These are phyloP conservation scores for Cebidichthys violaceus DNA, from an alignment of 2,113 vertebrate genomes.

Conservation along the genomic window DNA sequence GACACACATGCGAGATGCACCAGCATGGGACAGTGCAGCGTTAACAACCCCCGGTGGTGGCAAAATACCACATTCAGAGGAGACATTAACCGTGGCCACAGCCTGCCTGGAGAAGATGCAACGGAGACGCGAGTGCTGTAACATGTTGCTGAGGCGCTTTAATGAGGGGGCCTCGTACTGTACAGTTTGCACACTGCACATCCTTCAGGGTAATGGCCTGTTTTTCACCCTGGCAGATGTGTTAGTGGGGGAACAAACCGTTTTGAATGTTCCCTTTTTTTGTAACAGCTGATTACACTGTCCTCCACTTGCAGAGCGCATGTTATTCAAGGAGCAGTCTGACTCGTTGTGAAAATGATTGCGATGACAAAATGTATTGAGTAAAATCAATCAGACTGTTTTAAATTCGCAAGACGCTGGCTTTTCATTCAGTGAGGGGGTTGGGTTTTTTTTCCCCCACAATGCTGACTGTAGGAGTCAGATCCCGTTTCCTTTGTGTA, in stretches of 20 bases:
- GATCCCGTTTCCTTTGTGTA: not conserved
- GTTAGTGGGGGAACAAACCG: constrained; percentile 21
- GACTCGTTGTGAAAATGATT: constrained; percentile 26
- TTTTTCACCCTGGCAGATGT: constrained; percentile 32
- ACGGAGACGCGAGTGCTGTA: constrained; percentile 26
- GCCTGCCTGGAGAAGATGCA: constrained; percentile 46
- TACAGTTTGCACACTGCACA: constrained; percentile 40
- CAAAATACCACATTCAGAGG: constrained; percentile 33
- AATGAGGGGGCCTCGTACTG: constrained; percentile 53
- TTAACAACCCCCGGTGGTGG: constrained; percentile 51
- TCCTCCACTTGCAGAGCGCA: constrained; percentile 38
- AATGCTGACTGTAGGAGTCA: not conserved
- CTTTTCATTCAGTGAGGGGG: constrained; percentile 9
- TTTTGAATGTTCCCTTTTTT: constrained; percentile 40
- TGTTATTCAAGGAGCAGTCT: constrained; percentile 1
- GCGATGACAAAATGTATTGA: constrained; percentile 9
- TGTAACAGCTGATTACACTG: constrained; percentile 27
- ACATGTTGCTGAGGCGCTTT: constrained; percentile 55
- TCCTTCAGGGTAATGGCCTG: constrained; percentile 58
- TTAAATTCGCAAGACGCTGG: not conserved
- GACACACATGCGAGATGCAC: constrained; percentile 24
- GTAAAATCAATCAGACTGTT: constrained; percentile 39
- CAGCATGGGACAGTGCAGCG: constrained; percentile 5
- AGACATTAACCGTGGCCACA: constrained; percentile 46
- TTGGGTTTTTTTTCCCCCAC: not conserved